Evolutionary conservation across 2,888 invertebrate species (phyloP).

Genomic region (Onchidella celtica): DNA sequence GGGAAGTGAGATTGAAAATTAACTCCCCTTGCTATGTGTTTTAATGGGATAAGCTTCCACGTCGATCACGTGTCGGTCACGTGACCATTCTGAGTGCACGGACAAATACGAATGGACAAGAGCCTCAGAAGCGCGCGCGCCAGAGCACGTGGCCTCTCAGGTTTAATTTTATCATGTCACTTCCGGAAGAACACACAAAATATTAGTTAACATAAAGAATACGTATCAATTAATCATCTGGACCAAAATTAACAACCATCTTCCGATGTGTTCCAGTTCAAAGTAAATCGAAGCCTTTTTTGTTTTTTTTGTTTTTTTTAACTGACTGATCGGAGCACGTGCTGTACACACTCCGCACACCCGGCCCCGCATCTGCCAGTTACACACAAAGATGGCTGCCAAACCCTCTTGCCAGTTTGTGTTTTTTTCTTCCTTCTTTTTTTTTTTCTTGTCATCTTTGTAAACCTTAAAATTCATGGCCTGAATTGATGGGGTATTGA

Average conservation of each 20-base stretch:
- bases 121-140: conserved; percentile 1
- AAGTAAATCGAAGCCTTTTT: too few relatives aligned
- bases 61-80: conserved; percentile 46
- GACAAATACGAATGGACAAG: conserved; percentile 35
- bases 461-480: too few relatives aligned
- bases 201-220: conserved; percentile 34
- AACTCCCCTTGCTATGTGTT: conserved; percentile 34
- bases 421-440: too few relatives aligned
- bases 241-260: conserved; percentile 18
- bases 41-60: conserved; percentile 46
- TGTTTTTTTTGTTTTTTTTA: too few relatives aligned
- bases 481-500: too few relatives aligned
- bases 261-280: too few relatives aligned
- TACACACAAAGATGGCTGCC: neutral
- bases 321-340: neutral
- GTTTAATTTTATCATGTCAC: conserved; percentile 30
- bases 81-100: conserved; percentile 41
- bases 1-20: conserved; percentile 29
- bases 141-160: conserved; percentile 28
- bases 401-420: too few relatives aligned
- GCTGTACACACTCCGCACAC: neutral
- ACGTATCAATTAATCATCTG: conserved; percentile 44
- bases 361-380: conserved; percentile 28
- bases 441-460: too few relatives aligned
- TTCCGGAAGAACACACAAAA: conserved; percentile 36